A percentile compares a stretch with the other conserved stretches of the same genome.
Conservation (phyloP, 2,113 vertebrate genomes). For the Sturnus vulgaris region DNA sequence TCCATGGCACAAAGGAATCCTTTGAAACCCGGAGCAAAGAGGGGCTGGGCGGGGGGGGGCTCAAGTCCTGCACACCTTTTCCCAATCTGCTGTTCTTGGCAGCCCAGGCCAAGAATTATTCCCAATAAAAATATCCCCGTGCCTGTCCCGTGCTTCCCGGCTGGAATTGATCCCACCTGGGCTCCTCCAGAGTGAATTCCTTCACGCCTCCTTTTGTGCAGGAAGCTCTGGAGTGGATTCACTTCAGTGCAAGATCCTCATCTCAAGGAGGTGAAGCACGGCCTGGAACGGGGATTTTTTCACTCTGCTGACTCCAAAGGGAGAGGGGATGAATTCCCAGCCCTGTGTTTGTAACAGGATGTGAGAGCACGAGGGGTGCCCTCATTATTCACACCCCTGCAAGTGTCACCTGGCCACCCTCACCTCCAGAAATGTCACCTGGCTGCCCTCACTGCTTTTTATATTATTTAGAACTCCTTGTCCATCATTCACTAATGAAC, state of each 20-base stretch:
- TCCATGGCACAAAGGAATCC: background rate
- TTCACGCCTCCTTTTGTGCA: constrained; percentile 3
- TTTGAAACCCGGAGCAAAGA: background rate
- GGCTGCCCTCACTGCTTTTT: background rate
- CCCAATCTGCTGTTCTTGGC: constrained; percentile 21
- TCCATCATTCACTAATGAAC: background rate
- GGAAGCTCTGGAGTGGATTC: constrained; percentile 30
- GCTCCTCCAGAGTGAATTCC: background rate
- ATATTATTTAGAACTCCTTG: background rate
- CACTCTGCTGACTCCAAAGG: background rate
- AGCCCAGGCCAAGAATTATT: background rate
- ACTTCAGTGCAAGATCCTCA: background rate
- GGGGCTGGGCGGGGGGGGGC: background rate
- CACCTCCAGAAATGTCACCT: background rate
- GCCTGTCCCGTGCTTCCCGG: background rate
- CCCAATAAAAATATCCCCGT: background rate
- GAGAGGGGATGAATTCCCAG: background rate
- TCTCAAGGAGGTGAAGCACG: background rate
- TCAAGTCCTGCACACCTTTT: background rate
- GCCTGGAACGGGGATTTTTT: background rate
- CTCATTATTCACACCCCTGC: background rate
- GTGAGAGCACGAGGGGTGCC: background rate
- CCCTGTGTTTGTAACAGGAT: background rate
- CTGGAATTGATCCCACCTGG: background rate
- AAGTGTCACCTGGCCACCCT: background rate